Base-by-base conservation (phyloP, 2,888 invertebrate genomes). In the Monochamus alternatus region DNA sequence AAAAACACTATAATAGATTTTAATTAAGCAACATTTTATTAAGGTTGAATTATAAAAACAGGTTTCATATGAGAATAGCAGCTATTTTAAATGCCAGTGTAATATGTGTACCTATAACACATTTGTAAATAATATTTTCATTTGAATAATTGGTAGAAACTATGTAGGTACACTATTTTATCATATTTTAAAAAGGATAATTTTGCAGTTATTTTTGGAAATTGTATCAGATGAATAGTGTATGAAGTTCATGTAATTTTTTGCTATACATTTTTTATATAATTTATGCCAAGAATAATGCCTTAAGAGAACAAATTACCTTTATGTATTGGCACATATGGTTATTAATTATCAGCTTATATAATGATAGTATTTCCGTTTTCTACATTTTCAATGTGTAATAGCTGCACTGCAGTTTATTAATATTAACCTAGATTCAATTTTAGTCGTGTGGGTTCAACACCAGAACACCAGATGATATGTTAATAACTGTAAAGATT, bases 1-100 rank as follows among this genome's bases (percentile, higher is more conserved):
- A 58, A 14, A 30, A 9, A 38, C 31, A 52, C 38, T 38, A 32
- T 58, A 43, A 44, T 58, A 68, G 22, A 38, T 68, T 43, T 68
- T 67, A 67, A 52, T 67, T 68, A 68, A 14, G n/a, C 32, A 59
- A 43, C 22, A 38, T 59, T 67, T 67, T n/a, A 58, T 68, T 68
- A 68, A 68, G 68, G 58, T 59, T 68, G 58, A 68, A 68, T 59
- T 68, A 22, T 52, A 64, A 68, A n/a, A 68, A 68, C 68, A 68
- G 68, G 68, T 68, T 68, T 68, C 58, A 58, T 43, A 68, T 47
- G 22, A 14, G 47, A 47, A 47, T 30, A 68, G 58, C 38, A 38
- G 4, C 51, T 67, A 67, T 68, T 68, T 59, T n/a, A 44, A 38
- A 14, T 55, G n/a, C 31, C 32, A 10, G 32, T 55, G 2, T 55